Percentiles rank a stretch among this genome's conserved stretches.
These are phyloP conservation scores for Parnassius smintheus DNA, from an alignment of 2,888 invertebrate species.

Conservation along the genomic window DNA sequence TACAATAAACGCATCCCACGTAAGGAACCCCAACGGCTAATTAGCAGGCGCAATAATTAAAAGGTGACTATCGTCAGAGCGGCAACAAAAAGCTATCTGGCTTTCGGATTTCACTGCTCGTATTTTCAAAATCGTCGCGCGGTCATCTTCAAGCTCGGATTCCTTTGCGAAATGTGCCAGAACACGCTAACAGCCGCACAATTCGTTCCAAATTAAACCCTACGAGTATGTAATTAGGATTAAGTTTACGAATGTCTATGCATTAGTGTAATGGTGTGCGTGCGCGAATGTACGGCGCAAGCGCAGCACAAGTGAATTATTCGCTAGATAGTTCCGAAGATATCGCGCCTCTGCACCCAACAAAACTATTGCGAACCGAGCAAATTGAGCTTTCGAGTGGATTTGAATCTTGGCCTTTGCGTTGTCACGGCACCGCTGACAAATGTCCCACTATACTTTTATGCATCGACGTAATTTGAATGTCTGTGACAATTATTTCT, in stretches of 20 bases:
- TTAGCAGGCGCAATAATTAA: conserved; percentile 71
- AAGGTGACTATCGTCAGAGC: conserved; percentile 57
- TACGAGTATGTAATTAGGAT: conserved; percentile 19
- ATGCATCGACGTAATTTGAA: conserved; percentile 19
- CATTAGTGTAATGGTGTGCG: conserved; percentile 4
- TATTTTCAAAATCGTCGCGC: conserved; percentile 75
- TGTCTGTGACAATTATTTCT: conserved; percentile 6
- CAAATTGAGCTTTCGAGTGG: conserved; percentile 64
- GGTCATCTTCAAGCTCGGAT: conserved; percentile 59
- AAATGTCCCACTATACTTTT: conserved; percentile 15
- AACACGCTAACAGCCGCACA: conserved; percentile 29
- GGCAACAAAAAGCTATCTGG: conserved; percentile 66
- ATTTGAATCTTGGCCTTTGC: conserved; percentile 47
- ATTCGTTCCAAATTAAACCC: conserved; percentile 27
- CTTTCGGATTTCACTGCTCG: conserved; percentile 70
- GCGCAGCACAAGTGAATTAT: conserved; percentile 59
- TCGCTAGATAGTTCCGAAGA: conserved; percentile 70
- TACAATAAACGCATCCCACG: neutral
- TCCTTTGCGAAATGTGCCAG: conserved; percentile 38
- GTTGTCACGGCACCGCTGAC: conserved; percentile 27
- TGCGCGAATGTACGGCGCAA: conserved; percentile 32
- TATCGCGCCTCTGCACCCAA: conserved; percentile 60
- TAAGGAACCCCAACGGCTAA: conserved; percentile 54
- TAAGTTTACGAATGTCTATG: conserved; percentile 19
- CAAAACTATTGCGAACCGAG: conserved; percentile 68